Evolutionary conservation across 2,888 invertebrate species (phyloP).

Genomic region (Chrysolina haemoptera): DNA sequence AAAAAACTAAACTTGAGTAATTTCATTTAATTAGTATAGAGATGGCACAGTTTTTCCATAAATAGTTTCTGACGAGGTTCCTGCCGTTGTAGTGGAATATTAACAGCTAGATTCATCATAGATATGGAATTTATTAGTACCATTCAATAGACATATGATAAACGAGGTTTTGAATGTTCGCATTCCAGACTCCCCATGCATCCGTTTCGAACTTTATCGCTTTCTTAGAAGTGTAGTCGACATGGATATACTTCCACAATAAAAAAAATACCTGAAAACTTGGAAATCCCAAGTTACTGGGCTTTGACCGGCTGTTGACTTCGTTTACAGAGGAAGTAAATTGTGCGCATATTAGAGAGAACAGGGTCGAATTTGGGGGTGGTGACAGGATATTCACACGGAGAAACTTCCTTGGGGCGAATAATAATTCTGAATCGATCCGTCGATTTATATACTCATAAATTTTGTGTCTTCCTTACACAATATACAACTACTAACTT

Average conservation of each 20-base stretch:
- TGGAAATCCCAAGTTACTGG: conserved; percentile 13
- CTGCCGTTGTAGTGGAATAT: no score
- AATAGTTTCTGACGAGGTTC: no score
- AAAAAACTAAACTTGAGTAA: no score
- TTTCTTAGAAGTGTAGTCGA: not conserved
- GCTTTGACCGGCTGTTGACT: conserved; percentile 9
- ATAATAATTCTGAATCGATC: not conserved
- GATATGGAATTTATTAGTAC: no score
- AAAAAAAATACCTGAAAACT: conserved; percentile 6
- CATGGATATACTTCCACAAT: not conserved
- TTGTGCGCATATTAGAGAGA: not conserved
- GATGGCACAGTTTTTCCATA: no score
- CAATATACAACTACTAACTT: no score
- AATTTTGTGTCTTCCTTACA: no score
- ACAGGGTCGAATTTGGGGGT: conserved; percentile 8
- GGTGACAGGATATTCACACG: not conserved
- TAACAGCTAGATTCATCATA: no score
- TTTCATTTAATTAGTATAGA: no score
- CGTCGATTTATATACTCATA: not conserved
- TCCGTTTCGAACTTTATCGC: not conserved
- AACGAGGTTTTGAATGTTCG: no score
- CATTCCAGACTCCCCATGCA: not conserved
- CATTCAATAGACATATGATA: no score
- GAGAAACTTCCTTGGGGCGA: not conserved
- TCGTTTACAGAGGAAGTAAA: not conserved